These are phyloP conservation scores for Nyctibius grandis DNA, from an alignment of 2,797 vertebrate species.

Conservation along the genomic window DNA sequence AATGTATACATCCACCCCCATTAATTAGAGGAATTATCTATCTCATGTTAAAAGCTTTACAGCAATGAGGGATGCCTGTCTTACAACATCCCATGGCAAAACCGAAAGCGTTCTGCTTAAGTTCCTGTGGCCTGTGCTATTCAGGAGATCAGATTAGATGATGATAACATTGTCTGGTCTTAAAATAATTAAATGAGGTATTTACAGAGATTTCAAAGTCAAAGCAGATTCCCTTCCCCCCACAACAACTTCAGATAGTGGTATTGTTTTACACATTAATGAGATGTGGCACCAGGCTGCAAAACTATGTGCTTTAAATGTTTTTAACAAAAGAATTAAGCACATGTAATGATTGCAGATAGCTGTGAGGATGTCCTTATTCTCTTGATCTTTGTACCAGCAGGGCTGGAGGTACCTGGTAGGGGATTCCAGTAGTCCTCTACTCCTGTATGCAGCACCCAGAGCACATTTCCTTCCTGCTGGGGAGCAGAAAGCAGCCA, in stretches of 20 bases:
- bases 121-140: not conserved
- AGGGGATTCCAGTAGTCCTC: not conserved
- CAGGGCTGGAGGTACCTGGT: not conserved
- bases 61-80: not conserved
- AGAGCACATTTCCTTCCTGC: not conserved
- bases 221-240: not conserved
- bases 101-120: not conserved
- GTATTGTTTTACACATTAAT: not conserved
- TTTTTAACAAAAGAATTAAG: not conserved
- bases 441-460: not conserved
- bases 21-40: not conserved
- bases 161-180: not conserved
- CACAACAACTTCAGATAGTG: not conserved
- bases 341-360: not conserved
- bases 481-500: not conserved
- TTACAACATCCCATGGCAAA: not conserved
- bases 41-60: not conserved
- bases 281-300: not conserved
- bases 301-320: not conserved
- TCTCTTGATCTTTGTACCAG: not conserved
- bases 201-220: conserved; percentile 27
- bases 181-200: conserved; percentile 25
- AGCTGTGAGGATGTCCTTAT: not conserved
- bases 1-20: too few relatives aligned
- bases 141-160: not conserved